Evolutionary conservation across 2,797 vertebrate genomes (phyloP), one percentile per base, ranked within the genome.

Genomic region (Taenioides sp.): DNA sequence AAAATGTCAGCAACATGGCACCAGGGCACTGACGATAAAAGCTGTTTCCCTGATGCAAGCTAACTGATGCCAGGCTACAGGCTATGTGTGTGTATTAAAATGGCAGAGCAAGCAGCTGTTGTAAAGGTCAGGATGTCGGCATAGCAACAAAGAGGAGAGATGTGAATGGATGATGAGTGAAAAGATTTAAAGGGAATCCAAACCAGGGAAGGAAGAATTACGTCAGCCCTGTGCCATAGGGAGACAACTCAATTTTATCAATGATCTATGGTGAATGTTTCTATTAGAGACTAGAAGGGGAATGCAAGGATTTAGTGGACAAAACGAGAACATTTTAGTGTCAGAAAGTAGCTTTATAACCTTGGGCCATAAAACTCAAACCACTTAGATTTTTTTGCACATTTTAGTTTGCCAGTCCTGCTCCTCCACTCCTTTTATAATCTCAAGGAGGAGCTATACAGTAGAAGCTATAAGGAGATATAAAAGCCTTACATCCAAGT

Each of bases 1-100:
- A 72, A 89, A 89, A 87, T 86, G 87, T 88, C 86, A 84, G 78
- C 76, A 80, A 76, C 79, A 49, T 85, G 80, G 77, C 84, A 81
- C 70, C 71, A 84, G 81, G 79, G 78, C 78, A 74, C 43, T 75
- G 77, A 79, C 79, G 74, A 67, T 78, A 76, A 80, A 76, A 85
- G 79, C 74, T 77, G 79, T 80, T 85, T 84, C 67, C 77, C 71
- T 85, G 80, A 84, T 83, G 79, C 76, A 77, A 79, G 78, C 2
- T 25, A 82, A 71, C 80, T 76, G 76, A 82, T 80, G 72, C 77
- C 76, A 77, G 61, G 74, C 82, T 78, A 86, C 81, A 72, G 75
- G 80, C 73, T 75, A 60, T 61, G 54, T 73, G 27, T 58, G 65
- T 59, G 58, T 28, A 73, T 66, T 69, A 31, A 49, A 67, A 72